These are phyloP conservation scores for Labroides dimidiatus DNA, from an alignment of 2,797 vertebrate genomes.

Conservation along the genomic window DNA sequence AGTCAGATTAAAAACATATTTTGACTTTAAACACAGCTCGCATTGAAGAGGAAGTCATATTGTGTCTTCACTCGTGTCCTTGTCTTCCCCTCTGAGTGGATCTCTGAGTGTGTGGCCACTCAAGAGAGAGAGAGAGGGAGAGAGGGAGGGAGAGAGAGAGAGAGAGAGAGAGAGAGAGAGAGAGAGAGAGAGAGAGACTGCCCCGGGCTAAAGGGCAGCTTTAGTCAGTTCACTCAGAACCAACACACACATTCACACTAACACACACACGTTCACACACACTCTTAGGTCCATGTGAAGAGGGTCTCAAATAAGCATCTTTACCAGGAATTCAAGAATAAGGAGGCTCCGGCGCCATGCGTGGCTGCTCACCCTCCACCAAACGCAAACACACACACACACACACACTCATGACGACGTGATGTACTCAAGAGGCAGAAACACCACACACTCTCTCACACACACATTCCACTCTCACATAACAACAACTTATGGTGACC, in stretches of 20 bases:
- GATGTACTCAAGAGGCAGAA: conserved; percentile 45
- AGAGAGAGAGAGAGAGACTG: conserved; percentile 80
- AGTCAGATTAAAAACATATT: neutral
- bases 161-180: too few relatives aligned
- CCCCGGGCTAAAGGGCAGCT: conserved; percentile 81
- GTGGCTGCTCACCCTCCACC: conserved; percentile 64
- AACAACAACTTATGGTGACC: conserved; percentile 54
- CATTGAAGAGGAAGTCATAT: conserved; percentile 19
- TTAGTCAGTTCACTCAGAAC: conserved; percentile 73
- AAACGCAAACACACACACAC: conserved; percentile 38
- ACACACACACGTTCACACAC: conserved; percentile 28
- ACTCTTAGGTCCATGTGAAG: conserved; percentile 53
- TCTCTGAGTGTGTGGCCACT: conserved; percentile 80
- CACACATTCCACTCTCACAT: conserved; percentile 58
- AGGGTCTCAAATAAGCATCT: conserved; percentile 81
- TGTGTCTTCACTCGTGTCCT: conserved; percentile 49
- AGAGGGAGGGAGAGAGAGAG: too few relatives aligned
- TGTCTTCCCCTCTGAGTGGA: conserved; percentile 58
- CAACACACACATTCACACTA: conserved; percentile 48
- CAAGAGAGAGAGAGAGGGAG: conserved; percentile 75
- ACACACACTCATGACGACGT: conserved; percentile 29
- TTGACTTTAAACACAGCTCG: neutral
- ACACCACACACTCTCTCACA: conserved; percentile 35
- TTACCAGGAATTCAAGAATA: conserved; percentile 77
- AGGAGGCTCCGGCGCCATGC: conserved; percentile 69